A percentile compares a stretch with the other conserved stretches of the same genome.
Conservation (phyloP, 1,140 invertebrate genomes). For the Octopus bimaculoides region DNA sequence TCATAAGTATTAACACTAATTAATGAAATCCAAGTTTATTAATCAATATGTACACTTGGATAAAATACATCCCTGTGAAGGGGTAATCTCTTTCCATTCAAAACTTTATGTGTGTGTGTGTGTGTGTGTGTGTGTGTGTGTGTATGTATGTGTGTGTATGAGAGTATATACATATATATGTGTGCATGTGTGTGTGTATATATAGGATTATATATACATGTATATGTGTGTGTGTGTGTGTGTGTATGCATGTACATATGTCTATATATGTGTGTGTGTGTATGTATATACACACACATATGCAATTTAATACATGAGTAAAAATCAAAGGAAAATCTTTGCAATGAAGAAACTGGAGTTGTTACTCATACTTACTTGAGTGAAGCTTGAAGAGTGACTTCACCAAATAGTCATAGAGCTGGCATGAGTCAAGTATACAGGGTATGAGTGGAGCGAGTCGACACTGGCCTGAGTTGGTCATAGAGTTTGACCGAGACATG, state of each 20-base stretch:
- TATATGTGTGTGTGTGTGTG: no score
- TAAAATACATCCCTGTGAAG: no score
- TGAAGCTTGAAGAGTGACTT: slow-evolving; percentile 95
- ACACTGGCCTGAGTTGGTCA: slow-evolving; percentile 95
- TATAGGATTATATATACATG: background rate
- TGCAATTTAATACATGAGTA: background rate
- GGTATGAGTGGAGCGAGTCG: slow-evolving; percentile 91
- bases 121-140: no score
- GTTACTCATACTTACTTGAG: slow-evolving; percentile 61
- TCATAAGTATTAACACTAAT: no score
- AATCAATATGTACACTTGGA: no score
- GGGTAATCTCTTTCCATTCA: no score
- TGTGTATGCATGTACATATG: no score
- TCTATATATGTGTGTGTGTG: slow-evolving; percentile 16
- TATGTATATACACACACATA: slow-evolving; percentile 16
- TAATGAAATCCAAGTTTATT: no score
- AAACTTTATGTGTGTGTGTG: no score
- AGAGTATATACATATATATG: background rate
- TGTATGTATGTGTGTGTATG: no score
- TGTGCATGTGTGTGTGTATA: slow-evolving; percentile 21
- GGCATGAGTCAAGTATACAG: slow-evolving; percentile 96
- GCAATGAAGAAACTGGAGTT: no score
- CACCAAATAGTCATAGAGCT: slow-evolving; percentile 94
- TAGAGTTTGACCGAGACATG: slow-evolving; percentile 90
- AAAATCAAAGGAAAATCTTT: background rate